Evolutionary conservation across 2,113 vertebrate species (phyloP).

Genomic region (Murina feae): DNA sequence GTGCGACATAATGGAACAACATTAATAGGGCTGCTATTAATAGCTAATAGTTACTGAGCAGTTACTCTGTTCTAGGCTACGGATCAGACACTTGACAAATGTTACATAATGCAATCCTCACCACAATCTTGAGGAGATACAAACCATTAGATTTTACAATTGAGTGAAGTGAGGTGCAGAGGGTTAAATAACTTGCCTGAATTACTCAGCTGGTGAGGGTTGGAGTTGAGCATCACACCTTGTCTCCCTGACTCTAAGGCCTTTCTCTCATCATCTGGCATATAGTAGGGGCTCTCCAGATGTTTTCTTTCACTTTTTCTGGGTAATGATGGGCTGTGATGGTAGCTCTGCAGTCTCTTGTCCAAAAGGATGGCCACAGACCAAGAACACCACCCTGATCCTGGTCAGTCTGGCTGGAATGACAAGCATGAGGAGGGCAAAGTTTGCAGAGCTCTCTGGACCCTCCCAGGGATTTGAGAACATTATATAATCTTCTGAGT

Average conservation of each 20-base stretch:
- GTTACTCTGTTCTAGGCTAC: not conserved
- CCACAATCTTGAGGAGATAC: not conserved
- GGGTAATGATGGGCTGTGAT: not conserved
- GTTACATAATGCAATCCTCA: not conserved
- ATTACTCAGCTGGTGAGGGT: not conserved
- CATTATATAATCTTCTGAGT: slow-evolving; percentile 52
- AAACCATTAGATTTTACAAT: not conserved
- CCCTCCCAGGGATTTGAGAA: not conserved
- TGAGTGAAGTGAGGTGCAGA: not conserved
- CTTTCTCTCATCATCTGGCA: not conserved
- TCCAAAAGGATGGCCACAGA: not conserved
- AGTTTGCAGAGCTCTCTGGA: not conserved
- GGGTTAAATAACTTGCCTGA: not conserved
- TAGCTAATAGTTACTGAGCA: not conserved
- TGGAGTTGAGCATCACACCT: not conserved
- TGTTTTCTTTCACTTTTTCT: not conserved
- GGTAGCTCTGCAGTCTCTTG: not conserved
- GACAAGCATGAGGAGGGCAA: slow-evolving; percentile 5
- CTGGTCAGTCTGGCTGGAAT: slow-evolving; percentile 2
- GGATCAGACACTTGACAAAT: not conserved
- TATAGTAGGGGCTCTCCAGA: not conserved
- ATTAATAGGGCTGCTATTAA: not conserved
- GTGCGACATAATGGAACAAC: not conserved
- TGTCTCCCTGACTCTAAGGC: too few species aligned
- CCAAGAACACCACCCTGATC: not conserved